Evolutionary conservation across 2,888 invertebrate species (phyloP).

Genomic region (Phyllotreta cruciferae): DNA sequence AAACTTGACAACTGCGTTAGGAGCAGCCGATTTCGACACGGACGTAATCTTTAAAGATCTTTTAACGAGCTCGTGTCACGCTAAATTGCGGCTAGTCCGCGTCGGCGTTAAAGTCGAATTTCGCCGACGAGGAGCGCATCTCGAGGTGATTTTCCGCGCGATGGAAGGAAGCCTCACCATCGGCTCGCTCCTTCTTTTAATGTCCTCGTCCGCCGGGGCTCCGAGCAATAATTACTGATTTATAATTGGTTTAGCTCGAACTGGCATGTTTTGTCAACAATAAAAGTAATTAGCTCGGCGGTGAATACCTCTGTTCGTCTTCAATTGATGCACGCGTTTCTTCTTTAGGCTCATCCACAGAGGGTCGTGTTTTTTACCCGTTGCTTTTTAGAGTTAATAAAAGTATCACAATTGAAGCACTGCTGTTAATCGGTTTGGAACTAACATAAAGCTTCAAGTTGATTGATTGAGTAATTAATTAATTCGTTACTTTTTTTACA

Average conservation of each 20-base stretch:
- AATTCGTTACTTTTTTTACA: too few species aligned
- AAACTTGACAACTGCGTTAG: constrained; percentile 13
- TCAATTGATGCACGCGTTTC: constrained; percentile 7
- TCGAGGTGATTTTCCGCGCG: constrained; percentile 23
- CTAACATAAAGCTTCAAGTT: too few species aligned
- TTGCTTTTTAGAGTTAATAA: too few species aligned
- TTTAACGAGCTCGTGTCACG: constrained; percentile 12
- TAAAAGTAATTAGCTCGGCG: constrained; percentile 37
- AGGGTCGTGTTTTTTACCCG: too few species aligned
- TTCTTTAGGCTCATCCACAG: too few species aligned
- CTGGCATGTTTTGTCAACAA: constrained; percentile 41
- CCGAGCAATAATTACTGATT: constrained; percentile 36
- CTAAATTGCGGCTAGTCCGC: constrained; percentile 17
- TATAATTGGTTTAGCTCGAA: constrained; percentile 36
- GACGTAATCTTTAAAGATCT: constrained; percentile 3
- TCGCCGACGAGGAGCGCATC: constrained; percentile 1
- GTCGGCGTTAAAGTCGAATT: constrained; percentile 19
- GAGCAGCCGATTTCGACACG: neutral
- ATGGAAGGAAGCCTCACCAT: neutral
- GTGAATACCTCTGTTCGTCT: constrained; percentile 23
- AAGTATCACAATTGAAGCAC: neutral
- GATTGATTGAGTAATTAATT: too few species aligned
- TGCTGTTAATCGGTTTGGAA: too few species aligned
- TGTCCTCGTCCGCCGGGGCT: constrained; percentile 29
- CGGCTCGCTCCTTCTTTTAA: constrained; percentile 16